Evolutionary conservation across 2,888 invertebrate genomes (phyloP).

Genomic region (Taenaris catops): DNA sequence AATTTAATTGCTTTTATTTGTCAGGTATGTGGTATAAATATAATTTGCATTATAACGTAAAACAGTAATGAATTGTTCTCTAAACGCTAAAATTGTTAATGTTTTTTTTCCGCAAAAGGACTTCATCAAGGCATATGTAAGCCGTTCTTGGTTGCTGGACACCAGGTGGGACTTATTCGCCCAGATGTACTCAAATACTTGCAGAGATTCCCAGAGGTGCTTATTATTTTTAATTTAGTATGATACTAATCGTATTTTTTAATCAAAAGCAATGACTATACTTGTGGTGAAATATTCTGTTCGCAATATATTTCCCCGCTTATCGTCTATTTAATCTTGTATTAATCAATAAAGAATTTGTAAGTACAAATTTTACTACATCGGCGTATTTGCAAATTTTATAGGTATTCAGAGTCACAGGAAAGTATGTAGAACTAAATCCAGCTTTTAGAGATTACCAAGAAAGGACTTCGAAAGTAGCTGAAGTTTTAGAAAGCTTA

Average conservation of each 20-base stretch:
- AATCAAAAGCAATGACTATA: too few relatives aligned
- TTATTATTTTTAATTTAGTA: too few relatives aligned
- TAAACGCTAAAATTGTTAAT: conserved; percentile 19
- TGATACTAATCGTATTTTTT: too few relatives aligned
- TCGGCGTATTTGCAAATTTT: neutral
- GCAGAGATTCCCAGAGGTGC: conserved; percentile 89
- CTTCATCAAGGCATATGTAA: conserved; percentile 88
- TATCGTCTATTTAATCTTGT: too few relatives aligned
- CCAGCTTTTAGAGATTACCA: conserved; percentile 93
- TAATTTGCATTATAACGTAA: too few relatives aligned
- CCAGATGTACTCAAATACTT: conserved; percentile 91
- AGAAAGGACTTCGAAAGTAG: conserved; percentile 88
- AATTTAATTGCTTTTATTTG: conserved; percentile 94
- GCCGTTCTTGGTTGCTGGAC: conserved; percentile 93
- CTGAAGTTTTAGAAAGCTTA: conserved; percentile 88
- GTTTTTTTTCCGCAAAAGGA: conserved; percentile 73
- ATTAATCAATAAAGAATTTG: too few relatives aligned
- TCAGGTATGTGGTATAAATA: conserved; percentile 85
- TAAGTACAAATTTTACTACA: too few relatives aligned
- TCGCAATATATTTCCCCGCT: too few relatives aligned
- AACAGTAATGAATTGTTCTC: too few relatives aligned
- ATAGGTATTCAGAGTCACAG: conserved; percentile 85
- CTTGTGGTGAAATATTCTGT: too few relatives aligned
- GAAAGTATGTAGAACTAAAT: conserved; percentile 89
- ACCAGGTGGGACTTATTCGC: conserved; percentile 93